phyloP scores from a whole-genome alignment of 2,797 vertebrate genomes.

The Crenichthys baileyi region DNA sequence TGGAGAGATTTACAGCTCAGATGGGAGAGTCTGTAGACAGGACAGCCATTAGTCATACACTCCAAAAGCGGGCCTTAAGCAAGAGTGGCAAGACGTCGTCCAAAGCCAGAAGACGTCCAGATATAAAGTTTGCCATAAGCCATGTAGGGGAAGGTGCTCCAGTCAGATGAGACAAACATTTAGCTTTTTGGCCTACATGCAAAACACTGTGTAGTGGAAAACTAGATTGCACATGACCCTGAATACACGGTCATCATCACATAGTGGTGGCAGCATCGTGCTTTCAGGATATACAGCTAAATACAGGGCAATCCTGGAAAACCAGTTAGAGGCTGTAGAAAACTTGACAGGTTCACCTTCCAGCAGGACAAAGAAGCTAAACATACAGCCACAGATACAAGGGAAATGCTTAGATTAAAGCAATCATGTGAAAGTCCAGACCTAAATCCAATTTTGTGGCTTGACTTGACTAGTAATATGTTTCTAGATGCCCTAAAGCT shows the following conservation, averaged over 20 bases:
- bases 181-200: neutral
- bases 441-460: neutral
- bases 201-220: neutral
- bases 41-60: neutral
- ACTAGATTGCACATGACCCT: neutral
- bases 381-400: too few species aligned
- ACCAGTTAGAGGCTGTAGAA: neutral
- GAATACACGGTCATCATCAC: neutral
- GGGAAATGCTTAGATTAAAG: neutral
- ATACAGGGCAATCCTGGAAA: neutral
- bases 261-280: neutral
- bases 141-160: neutral
- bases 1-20: neutral
- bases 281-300: neutral
- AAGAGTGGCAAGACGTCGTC: too few species aligned
- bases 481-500: neutral
- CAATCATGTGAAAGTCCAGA: neutral
- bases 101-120: too few species aligned
- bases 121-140: neutral
- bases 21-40: neutral
- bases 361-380: too few species aligned
- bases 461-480: neutral
- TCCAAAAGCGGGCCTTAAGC: neutral
- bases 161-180: neutral
- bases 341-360: too few species aligned